phyloP scores from a whole-genome alignment of 2,888 invertebrate species.

The Beris morrisii region DNA sequence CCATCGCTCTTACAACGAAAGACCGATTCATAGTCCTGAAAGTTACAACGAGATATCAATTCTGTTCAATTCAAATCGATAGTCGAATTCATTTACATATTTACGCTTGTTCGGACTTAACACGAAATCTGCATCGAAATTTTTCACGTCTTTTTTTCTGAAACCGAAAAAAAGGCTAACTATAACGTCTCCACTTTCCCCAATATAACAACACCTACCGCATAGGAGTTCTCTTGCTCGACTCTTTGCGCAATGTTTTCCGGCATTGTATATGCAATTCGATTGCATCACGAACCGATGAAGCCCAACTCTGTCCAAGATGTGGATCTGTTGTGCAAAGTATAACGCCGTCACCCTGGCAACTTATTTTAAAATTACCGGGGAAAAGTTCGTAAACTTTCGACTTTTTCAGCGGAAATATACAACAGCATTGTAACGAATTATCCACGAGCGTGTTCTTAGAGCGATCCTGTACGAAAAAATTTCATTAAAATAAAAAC shows the following conservation, averaged over 20 bases:
- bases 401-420: slow-evolving; percentile 72
- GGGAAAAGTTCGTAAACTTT: slow-evolving; percentile 62
- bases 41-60: slow-evolving; percentile 4
- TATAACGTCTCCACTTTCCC: background rate
- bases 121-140: slow-evolving; percentile 60
- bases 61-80: background rate
- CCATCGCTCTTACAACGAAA: slow-evolving; percentile 49
- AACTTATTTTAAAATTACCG: slow-evolving; percentile 64
- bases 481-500: background rate
- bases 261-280: slow-evolving; percentile 62
- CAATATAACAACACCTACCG: slow-evolving; percentile 41
- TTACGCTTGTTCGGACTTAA: slow-evolving; percentile 59
- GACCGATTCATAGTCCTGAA: slow-evolving; percentile 52
- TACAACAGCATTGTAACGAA: slow-evolving; percentile 66
- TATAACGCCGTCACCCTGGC: slow-evolving; percentile 62
- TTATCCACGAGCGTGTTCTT: slow-evolving; percentile 61
- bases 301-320: slow-evolving; percentile 62
- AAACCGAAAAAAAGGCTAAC: slow-evolving; percentile 3
- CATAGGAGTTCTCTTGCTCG: slow-evolving; percentile 64
- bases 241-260: slow-evolving; percentile 65
- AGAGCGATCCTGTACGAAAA: slow-evolving; percentile 45
- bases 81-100: slow-evolving; percentile 51
- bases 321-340: slow-evolving; percentile 61
- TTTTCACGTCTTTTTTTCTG: slow-evolving; percentile 60
- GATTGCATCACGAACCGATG: slow-evolving; percentile 60